Evolutionary conservation across 2,113 vertebrate species (phyloP).

Genomic region (Leptobrachium ailaonicum): DNA sequence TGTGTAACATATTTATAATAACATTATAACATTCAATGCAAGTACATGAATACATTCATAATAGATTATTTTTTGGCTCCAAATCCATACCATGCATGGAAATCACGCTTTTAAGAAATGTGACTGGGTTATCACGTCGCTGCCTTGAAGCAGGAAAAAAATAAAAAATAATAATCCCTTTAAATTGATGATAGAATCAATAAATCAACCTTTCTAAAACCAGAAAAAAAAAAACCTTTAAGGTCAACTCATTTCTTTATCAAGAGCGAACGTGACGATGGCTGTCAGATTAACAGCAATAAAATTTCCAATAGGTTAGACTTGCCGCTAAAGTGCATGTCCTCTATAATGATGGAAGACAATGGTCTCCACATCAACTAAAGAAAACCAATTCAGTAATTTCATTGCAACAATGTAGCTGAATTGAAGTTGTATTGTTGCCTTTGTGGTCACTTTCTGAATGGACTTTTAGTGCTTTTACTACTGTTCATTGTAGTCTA

Average conservation of each 20-base stretch:
- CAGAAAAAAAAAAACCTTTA: constrained; percentile 14
- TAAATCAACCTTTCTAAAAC: constrained; percentile 36
- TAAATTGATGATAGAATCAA: constrained; percentile 36
- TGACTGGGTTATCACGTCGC: neutral
- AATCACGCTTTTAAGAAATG: constrained; percentile 1
- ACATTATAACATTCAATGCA: neutral
- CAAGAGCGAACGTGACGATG: constrained; percentile 17
- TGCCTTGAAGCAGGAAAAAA: neutral
- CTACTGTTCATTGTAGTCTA: no score
- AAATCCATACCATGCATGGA: neutral
- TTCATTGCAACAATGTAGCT: no score
- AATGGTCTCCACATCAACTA: neutral
- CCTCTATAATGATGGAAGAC: neutral
- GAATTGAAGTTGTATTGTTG: no score
- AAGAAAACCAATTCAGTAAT: neutral
- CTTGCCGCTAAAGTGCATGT: constrained; percentile 1
- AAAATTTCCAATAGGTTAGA: constrained; percentile 36
- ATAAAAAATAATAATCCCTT: neutral
- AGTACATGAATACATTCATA: neutral
- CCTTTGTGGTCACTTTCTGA: no score
- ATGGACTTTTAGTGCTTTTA: no score
- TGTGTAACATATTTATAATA: no score
- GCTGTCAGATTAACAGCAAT: constrained; percentile 36
- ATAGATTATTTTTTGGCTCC: neutral
- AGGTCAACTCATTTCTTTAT: constrained; percentile 32